Evolutionary conservation across 2,797 vertebrate species (phyloP).

Genomic region (Mormyrus hasselquistii): DNA sequence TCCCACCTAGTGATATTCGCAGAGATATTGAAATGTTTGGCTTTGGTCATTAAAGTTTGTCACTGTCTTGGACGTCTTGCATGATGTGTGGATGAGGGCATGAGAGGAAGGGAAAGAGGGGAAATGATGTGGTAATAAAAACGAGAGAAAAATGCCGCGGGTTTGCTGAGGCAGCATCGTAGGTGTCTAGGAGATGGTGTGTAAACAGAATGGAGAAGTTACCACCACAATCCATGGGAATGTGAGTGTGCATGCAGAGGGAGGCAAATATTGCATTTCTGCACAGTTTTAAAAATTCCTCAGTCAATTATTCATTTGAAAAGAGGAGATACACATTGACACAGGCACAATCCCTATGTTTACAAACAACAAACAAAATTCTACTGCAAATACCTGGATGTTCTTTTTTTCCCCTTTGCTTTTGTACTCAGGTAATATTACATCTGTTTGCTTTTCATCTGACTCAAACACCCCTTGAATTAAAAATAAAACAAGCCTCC

Average conservation of each 20-base stretch:
- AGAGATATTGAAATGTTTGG: conserved; percentile 64
- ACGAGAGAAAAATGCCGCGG: conserved; percentile 53
- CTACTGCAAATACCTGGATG: background rate
- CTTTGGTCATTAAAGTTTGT: conserved; percentile 70
- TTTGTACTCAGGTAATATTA: background rate
- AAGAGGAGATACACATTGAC: conserved; percentile 23
- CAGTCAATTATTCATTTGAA: conserved; percentile 55
- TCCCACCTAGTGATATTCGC: conserved; percentile 63
- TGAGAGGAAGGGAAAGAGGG: conserved; percentile 6
- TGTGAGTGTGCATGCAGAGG: conserved; percentile 43
- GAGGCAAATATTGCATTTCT: conserved; percentile 57
- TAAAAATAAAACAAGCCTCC: background rate
- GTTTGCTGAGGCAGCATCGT: conserved; percentile 62
- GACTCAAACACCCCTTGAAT: background rate
- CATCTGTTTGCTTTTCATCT: conserved; percentile 5
- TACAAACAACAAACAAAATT: background rate
- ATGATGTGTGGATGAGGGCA: conserved; percentile 59
- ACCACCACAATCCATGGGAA: conserved; percentile 39
- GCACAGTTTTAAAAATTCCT: conserved; percentile 42
- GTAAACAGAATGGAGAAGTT: conserved; percentile 48
- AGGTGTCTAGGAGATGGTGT: conserved; percentile 57
- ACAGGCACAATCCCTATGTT: conserved; percentile 34
- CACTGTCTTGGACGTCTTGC: conserved; percentile 63
- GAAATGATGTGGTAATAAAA: conserved; percentile 43
- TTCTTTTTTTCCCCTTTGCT: background rate